Base-by-base conservation (phyloP, 2,888 invertebrate genomes). In the Orgyia antiqua region DNA sequence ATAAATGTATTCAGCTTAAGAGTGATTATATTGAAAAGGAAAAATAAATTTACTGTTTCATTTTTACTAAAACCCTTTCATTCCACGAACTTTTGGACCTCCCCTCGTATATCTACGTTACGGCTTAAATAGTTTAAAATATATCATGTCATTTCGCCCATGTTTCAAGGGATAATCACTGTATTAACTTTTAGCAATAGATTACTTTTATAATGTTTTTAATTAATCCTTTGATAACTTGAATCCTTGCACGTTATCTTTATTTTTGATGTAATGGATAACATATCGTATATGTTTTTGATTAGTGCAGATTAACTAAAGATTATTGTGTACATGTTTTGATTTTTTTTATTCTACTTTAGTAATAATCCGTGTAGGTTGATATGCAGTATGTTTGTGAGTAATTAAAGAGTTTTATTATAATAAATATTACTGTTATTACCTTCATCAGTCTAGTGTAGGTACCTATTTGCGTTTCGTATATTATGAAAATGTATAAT, bases 251-350 rank as follows among this genome's bases (percentile, higher is more conserved):
- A 30, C 23, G 33, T 36, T 25, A 36, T 24, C 7, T 9, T 37
- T 43, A 50, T 45, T 42, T 36, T 4, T 33, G 39, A 44, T 42
- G 38, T 17, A 42, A 24, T 26, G 39, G 50, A 51, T 48, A 48
- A 5, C 10, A 8, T 50, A 52, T 49, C 53, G 21, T 9, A 27
- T 27, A 33, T 36, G 33, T 31, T 31, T 30, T 21, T 33, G 34
- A 52, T 48, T 52, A 49, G 24, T 40, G 26, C 38, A 49, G 52
- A 52, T 48, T 51, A 31, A 31, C 20, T 15, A 35, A 15, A 27
- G 47, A 47, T 48, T 51, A 39, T 19, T 23, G 21, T 31, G 27
- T 26, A 49, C 38, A 33, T 34, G 41, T 48, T 48, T 36, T 51
- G 48, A 51, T 43, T 47, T 46, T 33, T 13, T 33, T 30, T 35